These are phyloP conservation scores for Pantelozetes paolii DNA, from an alignment of 2,888 invertebrate species.

Conservation along the genomic window DNA sequence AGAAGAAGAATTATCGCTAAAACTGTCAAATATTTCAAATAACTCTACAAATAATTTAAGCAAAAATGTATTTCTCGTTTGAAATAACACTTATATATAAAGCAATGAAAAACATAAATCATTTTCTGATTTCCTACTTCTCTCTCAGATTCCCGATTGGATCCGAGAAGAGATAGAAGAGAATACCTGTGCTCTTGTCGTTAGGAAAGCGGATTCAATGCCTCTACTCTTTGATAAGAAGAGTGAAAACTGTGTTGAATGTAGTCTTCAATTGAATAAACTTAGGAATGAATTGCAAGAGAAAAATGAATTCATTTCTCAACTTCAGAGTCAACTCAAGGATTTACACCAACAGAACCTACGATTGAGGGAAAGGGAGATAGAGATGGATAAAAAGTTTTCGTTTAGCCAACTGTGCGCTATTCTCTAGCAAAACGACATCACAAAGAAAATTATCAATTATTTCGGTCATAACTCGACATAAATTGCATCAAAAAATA, in stretches of 20 bases:
- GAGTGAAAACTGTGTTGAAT: neutral
- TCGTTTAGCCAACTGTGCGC: neutral
- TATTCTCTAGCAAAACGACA: neutral
- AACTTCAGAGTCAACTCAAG: neutral
- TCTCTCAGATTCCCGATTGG: conserved; percentile 38
- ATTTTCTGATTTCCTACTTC: neutral
- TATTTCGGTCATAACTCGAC: neutral
- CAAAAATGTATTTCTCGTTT: conserved; percentile 1
- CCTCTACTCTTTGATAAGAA: neutral
- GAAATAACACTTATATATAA: neutral
- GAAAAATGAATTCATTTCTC: neutral
- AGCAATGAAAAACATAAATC: neutral
- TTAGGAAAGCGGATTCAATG: conserved; percentile 17
- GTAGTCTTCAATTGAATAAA: conserved; percentile 17
- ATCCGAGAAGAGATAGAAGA: conserved; percentile 21
- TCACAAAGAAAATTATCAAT: neutral
- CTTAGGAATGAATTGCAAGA: conserved; percentile 26
- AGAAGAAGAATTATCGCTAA: conserved; percentile 5
- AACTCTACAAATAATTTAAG: neutral
- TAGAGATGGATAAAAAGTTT: conserved; percentile 17
- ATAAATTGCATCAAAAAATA: too few species aligned
- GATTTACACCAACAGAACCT: neutral
- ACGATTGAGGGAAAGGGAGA: neutral
- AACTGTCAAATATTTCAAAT: neutral
- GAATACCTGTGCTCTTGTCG: neutral